Evolutionary conservation across 2,113 vertebrate species (phyloP).

Genomic region (Spea multiplicata): DNA sequence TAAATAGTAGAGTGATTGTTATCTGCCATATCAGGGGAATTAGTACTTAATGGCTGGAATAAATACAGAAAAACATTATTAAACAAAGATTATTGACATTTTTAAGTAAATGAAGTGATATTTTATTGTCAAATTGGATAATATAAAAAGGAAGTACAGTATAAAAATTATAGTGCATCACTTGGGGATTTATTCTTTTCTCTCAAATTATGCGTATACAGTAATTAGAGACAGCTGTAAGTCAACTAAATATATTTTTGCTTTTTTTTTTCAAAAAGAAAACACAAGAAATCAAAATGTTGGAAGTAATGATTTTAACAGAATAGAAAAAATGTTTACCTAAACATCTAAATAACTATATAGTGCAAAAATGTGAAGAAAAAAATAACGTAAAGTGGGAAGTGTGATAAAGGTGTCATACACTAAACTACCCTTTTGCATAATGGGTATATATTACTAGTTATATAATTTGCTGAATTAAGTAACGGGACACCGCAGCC

Average conservation of each 20-base stretch:
- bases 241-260: slow-evolving; percentile 9
- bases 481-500: no score
- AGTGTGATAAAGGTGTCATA: background rate
- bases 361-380: background rate
- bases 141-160: slow-evolving; percentile 24
- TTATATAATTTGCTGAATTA: no score
- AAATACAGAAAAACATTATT: slow-evolving; percentile 23
- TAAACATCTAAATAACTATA: background rate
- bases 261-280: background rate
- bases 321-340: background rate
- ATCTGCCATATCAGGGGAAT: slow-evolving; percentile 27
- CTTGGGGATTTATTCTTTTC: slow-evolving; percentile 15
- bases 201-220: background rate
- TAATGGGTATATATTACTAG: no score
- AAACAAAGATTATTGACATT: slow-evolving; percentile 41
- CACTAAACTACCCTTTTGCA: no score
- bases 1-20: slow-evolving; percentile 16
- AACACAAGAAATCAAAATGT: no score
- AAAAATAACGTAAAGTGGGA: background rate
- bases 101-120: slow-evolving; percentile 4
- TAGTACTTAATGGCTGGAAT: slow-evolving; percentile 26
- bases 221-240: slow-evolving; percentile 1
- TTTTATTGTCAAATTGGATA: slow-evolving; percentile 26
- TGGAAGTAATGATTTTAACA: background rate
- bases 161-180: background rate